Evolutionary conservation across 2,797 vertebrate genomes (phyloP).

Genomic region (Eurystomus glaucurus): DNA sequence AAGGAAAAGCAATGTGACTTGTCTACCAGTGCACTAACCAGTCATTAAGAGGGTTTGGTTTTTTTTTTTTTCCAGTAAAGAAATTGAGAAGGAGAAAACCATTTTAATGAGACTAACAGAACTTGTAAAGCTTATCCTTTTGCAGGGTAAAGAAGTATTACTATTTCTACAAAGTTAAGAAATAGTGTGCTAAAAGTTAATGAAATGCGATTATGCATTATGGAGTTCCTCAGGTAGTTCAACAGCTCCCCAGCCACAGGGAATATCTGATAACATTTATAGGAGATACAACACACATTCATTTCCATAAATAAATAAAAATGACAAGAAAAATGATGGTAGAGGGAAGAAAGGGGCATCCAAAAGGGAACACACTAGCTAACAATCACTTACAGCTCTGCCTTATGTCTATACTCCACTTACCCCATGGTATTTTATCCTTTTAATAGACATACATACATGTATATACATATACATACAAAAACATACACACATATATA

Average conservation of each 20-base stretch:
- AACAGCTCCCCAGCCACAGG: slow-evolving; percentile 16
- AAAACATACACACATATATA: slow-evolving; percentile 1
- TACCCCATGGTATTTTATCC: background rate
- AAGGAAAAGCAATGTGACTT: background rate
- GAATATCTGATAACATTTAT: slow-evolving; percentile 4
- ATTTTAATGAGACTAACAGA: background rate
- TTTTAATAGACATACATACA: slow-evolving; percentile 39
- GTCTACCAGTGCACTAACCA: background rate
- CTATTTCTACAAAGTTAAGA: slow-evolving; percentile 17
- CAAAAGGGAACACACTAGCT: background rate
- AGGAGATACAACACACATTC: background rate
- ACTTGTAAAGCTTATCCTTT: background rate
- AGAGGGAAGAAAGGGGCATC: slow-evolving; percentile 19
- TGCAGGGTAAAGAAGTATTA: background rate
- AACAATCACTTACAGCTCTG: background rate
- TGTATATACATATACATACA: slow-evolving; percentile 51
- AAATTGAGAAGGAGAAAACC: background rate
- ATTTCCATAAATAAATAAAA: slow-evolving; percentile 66
- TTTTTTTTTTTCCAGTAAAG: slow-evolving; percentile 2
- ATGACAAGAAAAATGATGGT: background rate
- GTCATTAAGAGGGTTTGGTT: background rate
- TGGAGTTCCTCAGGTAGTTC: slow-evolving; percentile 22
- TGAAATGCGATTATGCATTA: slow-evolving; percentile 17
- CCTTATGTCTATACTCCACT: background rate
- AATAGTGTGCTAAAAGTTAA: slow-evolving; percentile 49